Evolutionary conservation across 2,888 invertebrate genomes (phyloP).

Genomic region (Acleris sparsana): DNA sequence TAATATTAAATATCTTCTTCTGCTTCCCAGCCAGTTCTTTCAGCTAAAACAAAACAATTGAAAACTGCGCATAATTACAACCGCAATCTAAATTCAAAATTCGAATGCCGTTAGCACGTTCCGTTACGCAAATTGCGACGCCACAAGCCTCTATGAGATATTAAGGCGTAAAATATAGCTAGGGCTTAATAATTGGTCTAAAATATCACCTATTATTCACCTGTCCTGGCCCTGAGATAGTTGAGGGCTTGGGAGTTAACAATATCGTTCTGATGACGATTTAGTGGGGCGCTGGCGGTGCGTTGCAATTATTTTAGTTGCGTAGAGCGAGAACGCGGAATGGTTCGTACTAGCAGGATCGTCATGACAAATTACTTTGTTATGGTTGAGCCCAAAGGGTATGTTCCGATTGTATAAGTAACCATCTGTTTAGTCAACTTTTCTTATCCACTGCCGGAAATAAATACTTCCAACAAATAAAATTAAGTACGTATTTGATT

Average conservation of each 20-base stretch:
- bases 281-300: conserved; percentile 38
- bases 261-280: conserved; percentile 45
- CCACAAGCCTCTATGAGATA: conserved; percentile 41
- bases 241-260: conserved; percentile 40
- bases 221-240: conserved; percentile 35
- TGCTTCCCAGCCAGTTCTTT: not conserved
- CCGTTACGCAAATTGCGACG: conserved; percentile 43
- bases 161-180: conserved; percentile 43
- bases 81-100: conserved; percentile 35
- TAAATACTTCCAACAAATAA: too few species aligned
- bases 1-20: too few species aligned
- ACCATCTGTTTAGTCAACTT: too few species aligned
- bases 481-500: too few species aligned
- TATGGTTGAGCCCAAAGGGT: too few species aligned
- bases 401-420: too few species aligned
- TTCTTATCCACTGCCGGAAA: too few species aligned
- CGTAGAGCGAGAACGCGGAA: conserved; percentile 20
- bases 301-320: conserved; percentile 35
- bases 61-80: conserved; percentile 31
- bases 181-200: conserved; percentile 45
- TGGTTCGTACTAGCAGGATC: not conserved
- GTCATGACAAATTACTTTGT: not conserved
- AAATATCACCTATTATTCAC: conserved; percentile 46
- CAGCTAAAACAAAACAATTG: conserved; percentile 31
- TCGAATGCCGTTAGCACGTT: conserved; percentile 35